Evolutionary conservation across 2,888 invertebrate species (phyloP), one percentile per base, ranked within the genome.

Genomic region (Ischnura elegans): DNA sequence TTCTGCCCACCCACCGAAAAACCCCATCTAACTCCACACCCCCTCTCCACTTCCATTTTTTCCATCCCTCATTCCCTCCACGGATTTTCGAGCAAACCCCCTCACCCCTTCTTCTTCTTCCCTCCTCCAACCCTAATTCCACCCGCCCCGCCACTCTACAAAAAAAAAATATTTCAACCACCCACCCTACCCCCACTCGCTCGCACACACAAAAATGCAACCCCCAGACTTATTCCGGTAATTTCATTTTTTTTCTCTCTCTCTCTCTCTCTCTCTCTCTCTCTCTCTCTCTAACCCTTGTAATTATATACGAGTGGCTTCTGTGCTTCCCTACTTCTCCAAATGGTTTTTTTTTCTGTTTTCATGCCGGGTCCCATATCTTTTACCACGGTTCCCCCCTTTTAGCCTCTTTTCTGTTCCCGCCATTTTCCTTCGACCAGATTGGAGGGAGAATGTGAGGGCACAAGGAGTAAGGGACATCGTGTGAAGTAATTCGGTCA

Each of bases 291-390:
- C n/a, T n/a, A n/a, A n/a, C 42, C n/a, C 43, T 61, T 55, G 55
- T 90, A 61, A 90, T 66, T 61, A 66, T 90, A 90, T 43, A 90
- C 61, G 43, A 43, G 61, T 61, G 61, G 55, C 55, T 87, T 21
- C 76, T 76, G 76, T 36, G 76, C 76, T 36, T 76, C 76, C 76
- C n/a, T 36, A 2, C 36, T 76, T 76, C 76, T 76, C 76, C n/a
- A 16, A 76, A n/a, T 66, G 29, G 4, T 36, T n/a, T 61, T 21
- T 25, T 61, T 16, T 16, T 36, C 25, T 76, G 10, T 76, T 36
- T 36, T 13, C 13, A 36, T 29, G 4, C 61, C n/a, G 76, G 6
- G 16, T 13, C 2, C 3, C 29, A 16, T 36, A 76, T 76, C 61
- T 61, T 36, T 29, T 36, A 29, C 36, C 87, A 42, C 21, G n/a